Evolutionary conservation across 1,140 invertebrate genomes (phyloP).

Genomic region (Archivesica marissinica): DNA sequence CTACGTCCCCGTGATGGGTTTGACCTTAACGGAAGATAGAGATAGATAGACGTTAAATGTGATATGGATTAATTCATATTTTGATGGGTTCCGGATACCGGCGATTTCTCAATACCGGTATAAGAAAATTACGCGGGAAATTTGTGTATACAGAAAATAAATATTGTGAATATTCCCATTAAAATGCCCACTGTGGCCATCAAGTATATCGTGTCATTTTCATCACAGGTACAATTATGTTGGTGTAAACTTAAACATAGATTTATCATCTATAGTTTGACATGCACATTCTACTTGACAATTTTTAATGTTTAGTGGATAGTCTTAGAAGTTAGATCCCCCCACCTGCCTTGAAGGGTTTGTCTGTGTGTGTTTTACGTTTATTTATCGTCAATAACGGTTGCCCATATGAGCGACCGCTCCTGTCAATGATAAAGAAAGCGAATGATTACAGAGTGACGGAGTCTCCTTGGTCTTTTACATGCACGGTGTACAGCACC

Average conservation of each 20-base stretch:
- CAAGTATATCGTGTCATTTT: constrained; percentile 75
- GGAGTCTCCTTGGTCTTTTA: too few relatives aligned
- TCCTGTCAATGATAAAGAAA: too few relatives aligned
- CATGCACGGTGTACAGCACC: too few relatives aligned
- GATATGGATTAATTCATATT: background rate
- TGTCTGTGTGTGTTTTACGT: background rate
- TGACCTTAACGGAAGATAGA: background rate
- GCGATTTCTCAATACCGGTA: background rate
- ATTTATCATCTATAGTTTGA: background rate
- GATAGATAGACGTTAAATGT: background rate
- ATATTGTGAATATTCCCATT: background rate
- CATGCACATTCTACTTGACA: background rate
- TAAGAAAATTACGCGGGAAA: background rate
- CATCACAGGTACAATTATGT: constrained; percentile 67
- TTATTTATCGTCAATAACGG: background rate
- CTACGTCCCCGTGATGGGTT: too few relatives aligned
- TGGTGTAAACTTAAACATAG: background rate
- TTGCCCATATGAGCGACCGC: background rate
- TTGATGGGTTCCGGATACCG: background rate
- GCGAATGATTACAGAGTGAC: too few relatives aligned
- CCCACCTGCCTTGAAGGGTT: background rate
- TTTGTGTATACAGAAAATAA: background rate
- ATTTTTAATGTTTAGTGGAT: background rate
- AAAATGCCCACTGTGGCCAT: constrained; percentile 68
- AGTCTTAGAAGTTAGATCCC: background rate